A percentile compares a stretch with the other conserved stretches of the same genome.
phyloP scores from a whole-genome alignment of 2,113 vertebrate species.

The Empidonax alnorum region DNA sequence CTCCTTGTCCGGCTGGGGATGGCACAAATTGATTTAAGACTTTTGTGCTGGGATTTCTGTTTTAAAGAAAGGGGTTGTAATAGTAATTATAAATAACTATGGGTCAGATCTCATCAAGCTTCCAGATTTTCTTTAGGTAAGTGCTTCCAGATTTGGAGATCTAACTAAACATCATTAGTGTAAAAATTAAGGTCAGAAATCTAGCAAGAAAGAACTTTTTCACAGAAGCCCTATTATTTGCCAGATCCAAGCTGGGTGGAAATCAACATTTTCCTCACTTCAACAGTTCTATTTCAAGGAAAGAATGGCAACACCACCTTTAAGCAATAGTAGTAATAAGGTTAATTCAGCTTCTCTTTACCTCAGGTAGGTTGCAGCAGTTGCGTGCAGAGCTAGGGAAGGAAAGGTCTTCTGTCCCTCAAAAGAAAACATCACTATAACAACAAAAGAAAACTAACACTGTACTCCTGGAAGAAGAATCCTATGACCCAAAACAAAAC shows the following conservation, averaged over 20 bases:
- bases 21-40: constrained; percentile 58
- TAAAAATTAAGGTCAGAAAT: neutral
- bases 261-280: neutral
- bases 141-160: neutral
- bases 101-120: neutral
- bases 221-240: neutral
- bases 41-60: neutral
- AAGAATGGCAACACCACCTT: neutral
- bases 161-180: neutral
- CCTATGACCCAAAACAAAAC: constrained; percentile 26
- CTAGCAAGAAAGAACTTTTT: neutral
- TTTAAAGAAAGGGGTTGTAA: constrained; percentile 1
- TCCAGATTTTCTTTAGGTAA: neutral
- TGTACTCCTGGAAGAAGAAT: neutral
- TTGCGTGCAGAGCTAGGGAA: neutral
- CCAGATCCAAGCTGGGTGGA: neutral
- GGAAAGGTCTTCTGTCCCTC: constrained; percentile 34
- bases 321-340: neutral
- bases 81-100: constrained; percentile 25
- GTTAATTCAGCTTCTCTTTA: neutral
- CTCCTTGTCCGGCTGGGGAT: constrained; percentile 2
- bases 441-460: constrained; percentile 19
- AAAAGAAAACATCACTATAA: constrained; percentile 16
- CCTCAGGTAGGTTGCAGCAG: neutral
- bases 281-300: neutral